phyloP scores from a whole-genome alignment of 37 sponge, comb jelly and placozoan genomes.

The Cliona cf. orientalis region DNA sequence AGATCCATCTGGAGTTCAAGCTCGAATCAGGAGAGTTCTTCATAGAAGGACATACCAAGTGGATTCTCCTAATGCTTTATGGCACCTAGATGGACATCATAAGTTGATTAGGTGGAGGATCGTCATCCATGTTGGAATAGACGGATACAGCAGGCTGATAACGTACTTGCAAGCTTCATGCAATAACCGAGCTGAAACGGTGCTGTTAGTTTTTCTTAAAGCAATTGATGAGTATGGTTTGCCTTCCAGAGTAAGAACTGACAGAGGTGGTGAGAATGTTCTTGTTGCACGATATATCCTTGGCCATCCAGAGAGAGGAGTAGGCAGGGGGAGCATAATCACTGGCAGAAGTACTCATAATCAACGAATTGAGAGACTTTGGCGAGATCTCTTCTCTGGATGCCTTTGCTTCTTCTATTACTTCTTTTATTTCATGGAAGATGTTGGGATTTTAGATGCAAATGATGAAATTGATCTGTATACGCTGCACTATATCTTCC shows the following conservation, averaged over 20 bases:
- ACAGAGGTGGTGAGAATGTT: constrained; percentile 76
- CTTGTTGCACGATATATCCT: constrained; percentile 57
- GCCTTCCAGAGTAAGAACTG: constrained; percentile 69
- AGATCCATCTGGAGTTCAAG: constrained; percentile 44
- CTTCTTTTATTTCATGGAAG: constrained; percentile 59
- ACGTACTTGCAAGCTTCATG: constrained; percentile 29
- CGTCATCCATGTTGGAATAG: constrained; percentile 57
- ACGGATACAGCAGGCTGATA: constrained; percentile 57
- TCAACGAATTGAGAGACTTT: constrained; percentile 70
- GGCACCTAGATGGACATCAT: constrained; percentile 72
- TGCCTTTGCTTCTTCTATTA: constrained; percentile 38
- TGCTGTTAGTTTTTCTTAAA: constrained; percentile 26
- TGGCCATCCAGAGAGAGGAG: constrained; percentile 50
- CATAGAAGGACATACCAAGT: constrained; percentile 52
- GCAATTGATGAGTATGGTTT: constrained; percentile 62
- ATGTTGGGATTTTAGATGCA: constrained; percentile 5
- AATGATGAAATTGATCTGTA: constrained; percentile 23
- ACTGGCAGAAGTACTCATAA: constrained; percentile 67
- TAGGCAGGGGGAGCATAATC: constrained; percentile 60
- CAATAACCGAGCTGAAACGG: constrained; percentile 68
- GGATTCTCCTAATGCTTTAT: constrained; percentile 39
- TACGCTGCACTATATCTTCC: constrained; percentile 39
- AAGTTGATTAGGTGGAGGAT: constrained; percentile 52
- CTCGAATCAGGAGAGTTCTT: constrained; percentile 7
- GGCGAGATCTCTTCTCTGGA: constrained; percentile 55